Evolutionary conservation across 2,888 invertebrate genomes (phyloP), one percentile per base, ranked within the genome.

Genomic region (Oasisia sp.): DNA sequence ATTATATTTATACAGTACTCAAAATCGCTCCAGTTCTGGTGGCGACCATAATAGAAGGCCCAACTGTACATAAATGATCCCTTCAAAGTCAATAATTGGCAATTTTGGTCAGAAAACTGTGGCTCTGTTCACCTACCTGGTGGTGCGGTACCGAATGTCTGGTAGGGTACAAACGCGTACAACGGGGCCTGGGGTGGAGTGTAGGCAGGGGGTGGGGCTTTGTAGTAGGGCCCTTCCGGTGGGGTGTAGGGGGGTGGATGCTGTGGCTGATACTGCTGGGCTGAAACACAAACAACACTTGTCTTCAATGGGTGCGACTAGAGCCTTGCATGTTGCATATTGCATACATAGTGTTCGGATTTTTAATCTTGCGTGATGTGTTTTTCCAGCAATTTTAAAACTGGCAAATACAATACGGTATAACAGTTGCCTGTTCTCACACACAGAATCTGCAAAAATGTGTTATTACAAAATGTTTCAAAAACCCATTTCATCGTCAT

Each of bases 181-280:
- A 94, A 93, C 0, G 95, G 95, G 58, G 94, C 95, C 89, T 95
- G 94, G 27, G 96, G 95, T 1, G 96, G 95, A 89, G 97, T 97
- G 94, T 97, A 97, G 92, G 98, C 98, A 0, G 98, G 98, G 91
- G 99, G 99, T 94, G 98, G 97, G 98, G 99, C 99, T 93, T 99
- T 99, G 95, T 99, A 99, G 96, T 98, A 98, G 32, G 98, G 98
- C 94, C 98, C 97, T 45, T 98, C 97, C 0, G 98, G 97, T 44
- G 98, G 98, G 50, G 98, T 97, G 96, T 99, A 99, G 0, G 98
- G 98, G 93, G 99, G 99, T 56, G 98, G 98, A 11, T 98, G 97
- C 14, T 98, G 98, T 92, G 98, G 98, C 91, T 96, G 96, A 38
- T 93, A 91, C 91, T 93, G 91, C 9, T 93, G 93, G 8, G 94